Percentiles rank a stretch among this genome's conserved stretches.
These are phyloP conservation scores for Corythaixoides concolor DNA, from an alignment of 2,113 vertebrate genomes.

Conservation along the genomic window DNA sequence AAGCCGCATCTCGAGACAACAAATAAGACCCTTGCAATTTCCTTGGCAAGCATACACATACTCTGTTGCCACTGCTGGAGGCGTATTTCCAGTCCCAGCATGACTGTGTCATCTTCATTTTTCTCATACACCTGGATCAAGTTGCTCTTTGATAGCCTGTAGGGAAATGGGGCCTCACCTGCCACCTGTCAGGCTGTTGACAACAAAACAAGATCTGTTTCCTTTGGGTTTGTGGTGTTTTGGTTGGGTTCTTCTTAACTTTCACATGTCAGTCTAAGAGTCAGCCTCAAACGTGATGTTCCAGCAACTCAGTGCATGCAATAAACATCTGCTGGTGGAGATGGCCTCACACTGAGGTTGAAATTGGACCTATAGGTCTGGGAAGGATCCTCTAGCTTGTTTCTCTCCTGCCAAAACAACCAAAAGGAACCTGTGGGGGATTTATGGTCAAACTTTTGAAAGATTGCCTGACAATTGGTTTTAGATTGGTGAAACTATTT, in stretches of 20 bases:
- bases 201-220: constrained; percentile 46
- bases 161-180: constrained; percentile 12
- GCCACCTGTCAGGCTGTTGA: constrained; percentile 23
- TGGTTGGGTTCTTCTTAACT: neutral
- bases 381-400: neutral
- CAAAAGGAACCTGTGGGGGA: neutral
- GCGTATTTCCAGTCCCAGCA: constrained; percentile 42
- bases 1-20: neutral
- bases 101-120: constrained; percentile 43
- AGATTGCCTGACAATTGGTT: neutral
- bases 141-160: neutral
- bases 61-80: neutral
- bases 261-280: constrained; percentile 6
- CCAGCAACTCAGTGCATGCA: neutral
- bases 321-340: neutral
- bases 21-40: neutral
- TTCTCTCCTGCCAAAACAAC: neutral
- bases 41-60: neutral
- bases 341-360: neutral
- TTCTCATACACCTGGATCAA: constrained; percentile 27
- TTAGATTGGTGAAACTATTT: neutral
- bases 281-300: neutral
- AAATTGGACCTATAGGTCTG: neutral
- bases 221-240: constrained; percentile 17
- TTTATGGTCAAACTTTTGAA: neutral